Evolutionary conservation across 1,140 invertebrate genomes (phyloP).

Genomic region (Scaptomyza hsui): DNA sequence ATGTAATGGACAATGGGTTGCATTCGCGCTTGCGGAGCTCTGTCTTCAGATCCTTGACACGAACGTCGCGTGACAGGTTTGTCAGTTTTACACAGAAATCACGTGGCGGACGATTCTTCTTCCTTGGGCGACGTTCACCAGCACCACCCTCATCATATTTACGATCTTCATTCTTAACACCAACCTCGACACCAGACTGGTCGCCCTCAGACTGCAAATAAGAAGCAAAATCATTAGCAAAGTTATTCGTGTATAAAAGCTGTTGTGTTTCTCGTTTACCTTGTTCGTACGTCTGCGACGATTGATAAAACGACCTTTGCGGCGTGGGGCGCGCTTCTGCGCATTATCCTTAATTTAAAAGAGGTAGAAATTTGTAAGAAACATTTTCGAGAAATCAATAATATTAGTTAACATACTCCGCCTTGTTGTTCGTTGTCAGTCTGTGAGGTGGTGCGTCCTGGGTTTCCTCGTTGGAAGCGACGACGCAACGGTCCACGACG

Average conservation of each 20-base stretch:
- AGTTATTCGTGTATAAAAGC: background rate
- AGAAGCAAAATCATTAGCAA: background rate
- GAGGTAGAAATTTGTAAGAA: background rate
- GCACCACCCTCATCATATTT: constrained; percentile 65
- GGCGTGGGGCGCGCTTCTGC: constrained; percentile 73
- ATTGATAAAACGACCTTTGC: constrained; percentile 72
- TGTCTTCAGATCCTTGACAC: constrained; percentile 87
- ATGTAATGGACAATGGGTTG: constrained; percentile 86
- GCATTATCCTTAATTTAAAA: constrained; percentile 51
- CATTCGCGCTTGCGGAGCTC: constrained; percentile 86
- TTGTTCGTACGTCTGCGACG: constrained; percentile 79
- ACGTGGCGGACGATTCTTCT: constrained; percentile 62
- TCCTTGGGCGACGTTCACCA: constrained; percentile 64
- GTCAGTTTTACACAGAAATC: constrained; percentile 86
- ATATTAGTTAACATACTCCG: constrained; percentile 47
- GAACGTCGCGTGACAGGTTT: constrained; percentile 86
- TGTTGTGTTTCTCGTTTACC: constrained; percentile 33
- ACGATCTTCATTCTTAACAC: constrained; percentile 78
- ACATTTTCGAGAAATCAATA: background rate
- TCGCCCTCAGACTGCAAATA: constrained; percentile 76
- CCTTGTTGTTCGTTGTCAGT: constrained; percentile 80
- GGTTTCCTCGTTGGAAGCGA: constrained; percentile 76
- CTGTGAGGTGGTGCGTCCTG: constrained; percentile 80
- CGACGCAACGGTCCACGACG: constrained; percentile 78
- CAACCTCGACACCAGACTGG: constrained; percentile 76